Conservation (phyloP, 2,797 vertebrate genomes). For the Pseudomugil tenellus region DNA sequence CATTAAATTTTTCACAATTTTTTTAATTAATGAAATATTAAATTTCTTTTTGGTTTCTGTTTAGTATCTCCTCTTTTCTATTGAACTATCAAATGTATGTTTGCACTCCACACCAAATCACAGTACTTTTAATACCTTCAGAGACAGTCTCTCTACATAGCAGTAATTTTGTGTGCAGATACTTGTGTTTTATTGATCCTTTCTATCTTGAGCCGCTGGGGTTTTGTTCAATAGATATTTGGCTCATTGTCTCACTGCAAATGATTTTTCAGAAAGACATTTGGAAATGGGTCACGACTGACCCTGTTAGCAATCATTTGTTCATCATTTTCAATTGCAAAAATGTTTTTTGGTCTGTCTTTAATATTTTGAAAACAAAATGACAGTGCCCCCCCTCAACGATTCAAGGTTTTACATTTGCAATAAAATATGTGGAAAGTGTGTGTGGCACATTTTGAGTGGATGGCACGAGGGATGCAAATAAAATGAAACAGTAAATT, state of each 20-base stretch:
- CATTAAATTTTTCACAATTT: no score
- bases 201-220: constrained; percentile 9
- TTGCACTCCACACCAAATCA: neutral
- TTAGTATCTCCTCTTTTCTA: neutral
- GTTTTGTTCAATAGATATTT: neutral
- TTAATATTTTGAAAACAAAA: neutral
- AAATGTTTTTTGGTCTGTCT: neutral
- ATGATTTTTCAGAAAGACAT: neutral
- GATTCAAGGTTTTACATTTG: neutral
- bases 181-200: constrained; percentile 23
- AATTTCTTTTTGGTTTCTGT: neutral
- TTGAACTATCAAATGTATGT: neutral
- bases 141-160: neutral
- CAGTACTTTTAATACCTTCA: neutral
- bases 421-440: neutral
- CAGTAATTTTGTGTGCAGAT: constrained; percentile 19
- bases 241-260: constrained; percentile 12
- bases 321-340: neutral
- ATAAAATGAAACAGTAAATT: neutral
- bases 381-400: no score
- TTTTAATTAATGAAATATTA: neutral
- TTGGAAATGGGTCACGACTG: neutral
- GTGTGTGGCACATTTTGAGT: neutral
- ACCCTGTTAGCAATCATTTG: neutral
- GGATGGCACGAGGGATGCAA: neutral